Conservation (phyloP, 2,797 vertebrate genomes). For the Sebastiscus tertius region DNA sequence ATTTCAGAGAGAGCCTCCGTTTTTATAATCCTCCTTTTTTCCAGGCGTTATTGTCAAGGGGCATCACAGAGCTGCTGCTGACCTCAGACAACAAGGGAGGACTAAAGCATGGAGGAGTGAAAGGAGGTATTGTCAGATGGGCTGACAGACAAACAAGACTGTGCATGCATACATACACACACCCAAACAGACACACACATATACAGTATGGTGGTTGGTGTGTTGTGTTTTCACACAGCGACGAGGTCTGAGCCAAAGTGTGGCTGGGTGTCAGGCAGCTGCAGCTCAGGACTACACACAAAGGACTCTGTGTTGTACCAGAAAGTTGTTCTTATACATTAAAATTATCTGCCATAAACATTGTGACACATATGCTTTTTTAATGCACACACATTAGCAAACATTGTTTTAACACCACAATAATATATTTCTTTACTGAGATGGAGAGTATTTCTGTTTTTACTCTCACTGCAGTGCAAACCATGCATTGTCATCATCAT, state of each 20-base stretch:
- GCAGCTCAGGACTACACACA: slow-evolving; percentile 26
- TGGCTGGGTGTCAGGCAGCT: slow-evolving; percentile 42
- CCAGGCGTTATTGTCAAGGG: slow-evolving; percentile 88
- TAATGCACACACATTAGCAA: not conserved
- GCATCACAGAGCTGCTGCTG: slow-evolving; percentile 89
- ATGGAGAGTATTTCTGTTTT: not conserved
- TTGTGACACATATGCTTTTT: not conserved
- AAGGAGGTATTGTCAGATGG: slow-evolving; percentile 87
- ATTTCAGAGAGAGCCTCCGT: not conserved
- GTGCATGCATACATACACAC: not conserved
- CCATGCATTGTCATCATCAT: not conserved
- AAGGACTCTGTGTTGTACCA: slow-evolving; percentile 15
- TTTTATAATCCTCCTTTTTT: slow-evolving; percentile 17
- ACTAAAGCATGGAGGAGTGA: slow-evolving; percentile 80
- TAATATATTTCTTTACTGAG: not conserved
- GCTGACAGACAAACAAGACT: slow-evolving; percentile 24
- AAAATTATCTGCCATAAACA: not conserved
- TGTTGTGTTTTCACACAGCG: slow-evolving; percentile 22
- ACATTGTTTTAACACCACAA: not conserved
- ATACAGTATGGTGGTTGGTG: not conserved
- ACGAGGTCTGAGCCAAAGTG: slow-evolving; percentile 21
- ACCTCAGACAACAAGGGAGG: slow-evolving; percentile 88
- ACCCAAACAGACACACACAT: slow-evolving; percentile 2
- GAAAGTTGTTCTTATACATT: not conserved
- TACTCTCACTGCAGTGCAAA: not conserved